Evolutionary conservation across 2,113 vertebrate species (phyloP).

Genomic region (Toxotes jaculatrix): DNA sequence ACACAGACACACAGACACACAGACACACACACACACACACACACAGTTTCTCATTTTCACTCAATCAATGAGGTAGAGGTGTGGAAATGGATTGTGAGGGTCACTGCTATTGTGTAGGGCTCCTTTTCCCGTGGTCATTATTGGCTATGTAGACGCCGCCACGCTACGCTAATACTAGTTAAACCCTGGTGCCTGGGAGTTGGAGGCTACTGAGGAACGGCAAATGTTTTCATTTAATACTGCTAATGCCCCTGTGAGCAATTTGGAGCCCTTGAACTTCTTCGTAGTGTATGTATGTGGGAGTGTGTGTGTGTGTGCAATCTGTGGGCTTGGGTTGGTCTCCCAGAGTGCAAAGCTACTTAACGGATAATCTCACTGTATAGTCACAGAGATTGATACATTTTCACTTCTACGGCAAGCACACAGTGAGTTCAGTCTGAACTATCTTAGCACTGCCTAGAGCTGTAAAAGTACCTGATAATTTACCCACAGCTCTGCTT

Average conservation of each 20-base stretch:
- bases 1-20: no score
- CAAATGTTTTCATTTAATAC: constrained; percentile 79
- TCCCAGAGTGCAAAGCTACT: constrained; percentile 57
- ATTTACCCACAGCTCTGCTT: constrained; percentile 43
- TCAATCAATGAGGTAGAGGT: constrained; percentile 62
- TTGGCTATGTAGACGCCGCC: constrained; percentile 62
- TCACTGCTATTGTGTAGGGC: constrained; percentile 48
- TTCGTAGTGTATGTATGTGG: constrained; percentile 35
- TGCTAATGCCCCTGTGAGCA: constrained; percentile 71
- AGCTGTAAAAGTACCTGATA: constrained; percentile 20
- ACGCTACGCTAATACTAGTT: constrained; percentile 73
- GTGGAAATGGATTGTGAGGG: constrained; percentile 64
- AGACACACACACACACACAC: constrained; percentile 2
- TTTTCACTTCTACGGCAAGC: constrained; percentile 30
- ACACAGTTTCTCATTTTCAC: constrained; percentile 46
- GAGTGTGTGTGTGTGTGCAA: constrained; percentile 41
- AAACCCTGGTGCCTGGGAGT: constrained; percentile 71
- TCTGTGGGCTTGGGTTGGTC: constrained; percentile 40
- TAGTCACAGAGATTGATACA: constrained; percentile 53
- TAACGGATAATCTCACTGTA: constrained; percentile 58
- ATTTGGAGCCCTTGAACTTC: constrained; percentile 72
- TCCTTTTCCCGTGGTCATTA: constrained; percentile 72
- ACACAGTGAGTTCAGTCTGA: constrained; percentile 30
- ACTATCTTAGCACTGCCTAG: constrained; percentile 4
- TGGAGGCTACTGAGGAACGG: constrained; percentile 56